These are phyloP conservation scores for Rhadina sibilatrix DNA, from an alignment of 2,113 vertebrate genomes.

Conservation along the genomic window DNA sequence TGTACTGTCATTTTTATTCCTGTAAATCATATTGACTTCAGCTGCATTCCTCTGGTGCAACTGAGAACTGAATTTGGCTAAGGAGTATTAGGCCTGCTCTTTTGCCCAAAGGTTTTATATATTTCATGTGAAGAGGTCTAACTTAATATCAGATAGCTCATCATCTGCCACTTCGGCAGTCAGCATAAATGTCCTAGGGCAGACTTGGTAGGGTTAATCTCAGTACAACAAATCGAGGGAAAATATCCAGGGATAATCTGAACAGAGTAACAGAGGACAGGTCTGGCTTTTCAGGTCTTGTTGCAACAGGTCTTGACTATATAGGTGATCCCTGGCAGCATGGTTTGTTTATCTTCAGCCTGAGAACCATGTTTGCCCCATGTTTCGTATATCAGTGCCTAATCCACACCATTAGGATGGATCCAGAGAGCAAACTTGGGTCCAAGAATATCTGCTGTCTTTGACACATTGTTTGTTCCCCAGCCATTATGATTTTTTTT, in stretches of 20 bases:
- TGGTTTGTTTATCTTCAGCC: neutral
- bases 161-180: neutral
- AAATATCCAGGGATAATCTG: neutral
- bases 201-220: neutral
- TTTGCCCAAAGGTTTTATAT: neutral
- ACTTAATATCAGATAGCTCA: neutral
- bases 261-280: neutral
- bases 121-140: neutral
- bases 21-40: neutral
- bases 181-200: neutral
- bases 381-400: neutral
- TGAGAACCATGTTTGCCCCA: neutral
- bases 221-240: neutral
- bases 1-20: neutral
- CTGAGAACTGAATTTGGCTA: neutral
- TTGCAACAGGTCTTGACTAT: neutral
- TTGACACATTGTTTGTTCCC: neutral
- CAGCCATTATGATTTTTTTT: neutral
- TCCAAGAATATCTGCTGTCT: neutral
- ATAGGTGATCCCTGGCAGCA: too few relatives aligned
- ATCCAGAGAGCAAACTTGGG: neutral
- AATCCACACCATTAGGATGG: neutral
- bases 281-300: neutral
- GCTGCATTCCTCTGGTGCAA: slow-evolving; percentile 9
- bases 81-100: neutral